Base-by-base conservation (phyloP, 2,113 vertebrate genomes). In the Plotosus lineatus region DNA sequence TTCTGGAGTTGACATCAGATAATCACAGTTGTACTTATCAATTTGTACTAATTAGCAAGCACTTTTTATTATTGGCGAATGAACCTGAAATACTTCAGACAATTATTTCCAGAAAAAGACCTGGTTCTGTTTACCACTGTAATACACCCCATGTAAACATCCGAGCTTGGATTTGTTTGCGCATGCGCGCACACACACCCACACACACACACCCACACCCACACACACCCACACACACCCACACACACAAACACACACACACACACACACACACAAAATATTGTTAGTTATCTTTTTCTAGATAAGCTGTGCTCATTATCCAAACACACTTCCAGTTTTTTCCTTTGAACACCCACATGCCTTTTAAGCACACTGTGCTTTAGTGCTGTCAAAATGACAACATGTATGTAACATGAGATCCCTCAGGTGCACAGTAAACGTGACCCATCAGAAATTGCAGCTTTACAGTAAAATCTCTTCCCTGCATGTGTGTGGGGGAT, bases 401-500 rank as follows among this genome's bases (percentile, higher is more conserved):
- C 38, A 71, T 46, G 65, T 56, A 28, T 58, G 28, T 46, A 51
- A 42, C 26, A 71, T 68, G 19, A 51, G 28, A 26, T 58, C 14
- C 42, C 44, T 10, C 14, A 23, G 61, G 33, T 63, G 42, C 56
- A 21, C 19, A 31, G n/a, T 28, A 44, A 61, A 61, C 31, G 26
- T 6, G 28, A 77, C 3, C 55, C 55, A 48, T 48, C 21, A 78
- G 74, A 74, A 79, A 36, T 56, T 73, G 79, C 46, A 36, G 83
- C 53, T 72, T n/a, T 65, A 46, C 26, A 51, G 53, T 55, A 63
- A 72, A 51, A 48, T 50, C 44, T 58, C 40, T 58, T 58, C 60
- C 63, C 38, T 63, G 12, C 17, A 42, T 26, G 28, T 65, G 46
- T 11, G 12, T 33, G 8, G 36, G 50, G 33, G 51, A 56, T 81